Percentiles rank a stretch among this genome's conserved stretches.
Evolutionary conservation across 2,113 vertebrate species (phyloP).

Genomic region (Lophura nycthemera): DNA sequence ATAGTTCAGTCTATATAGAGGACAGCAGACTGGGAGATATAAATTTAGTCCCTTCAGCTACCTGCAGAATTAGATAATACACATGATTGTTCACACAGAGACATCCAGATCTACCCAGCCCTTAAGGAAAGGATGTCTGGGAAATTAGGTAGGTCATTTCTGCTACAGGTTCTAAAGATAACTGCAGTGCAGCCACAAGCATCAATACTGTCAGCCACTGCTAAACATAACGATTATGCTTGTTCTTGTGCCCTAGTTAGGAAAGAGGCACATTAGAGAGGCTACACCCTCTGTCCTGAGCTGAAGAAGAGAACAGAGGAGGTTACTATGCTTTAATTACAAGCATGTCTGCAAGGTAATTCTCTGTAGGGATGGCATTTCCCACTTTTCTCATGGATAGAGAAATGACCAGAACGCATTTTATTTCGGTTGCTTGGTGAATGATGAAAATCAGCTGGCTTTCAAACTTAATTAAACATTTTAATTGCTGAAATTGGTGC

Average conservation of each 20-base stretch:
- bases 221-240: background rate
- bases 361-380: background rate
- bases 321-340: background rate
- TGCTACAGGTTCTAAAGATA: background rate
- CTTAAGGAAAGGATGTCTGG: slow-evolving; percentile 9
- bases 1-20: background rate
- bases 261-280: background rate
- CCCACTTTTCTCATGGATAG: background rate
- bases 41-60: background rate
- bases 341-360: background rate
- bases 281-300: background rate
- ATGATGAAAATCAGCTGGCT: background rate
- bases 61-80: background rate
- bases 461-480: background rate
- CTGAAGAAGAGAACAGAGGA: background rate
- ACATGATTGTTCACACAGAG: background rate
- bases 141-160: slow-evolving; percentile 34
- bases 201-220: background rate
- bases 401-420: background rate
- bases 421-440: background rate
- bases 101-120: background rate
- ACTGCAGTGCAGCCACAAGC: slow-evolving; percentile 4
- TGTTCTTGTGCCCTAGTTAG: background rate
- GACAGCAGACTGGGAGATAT: background rate
- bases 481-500: background rate